Evolutionary conservation across 1,140 invertebrate genomes (phyloP).

Genomic region (Drosophila baimaii): DNA sequence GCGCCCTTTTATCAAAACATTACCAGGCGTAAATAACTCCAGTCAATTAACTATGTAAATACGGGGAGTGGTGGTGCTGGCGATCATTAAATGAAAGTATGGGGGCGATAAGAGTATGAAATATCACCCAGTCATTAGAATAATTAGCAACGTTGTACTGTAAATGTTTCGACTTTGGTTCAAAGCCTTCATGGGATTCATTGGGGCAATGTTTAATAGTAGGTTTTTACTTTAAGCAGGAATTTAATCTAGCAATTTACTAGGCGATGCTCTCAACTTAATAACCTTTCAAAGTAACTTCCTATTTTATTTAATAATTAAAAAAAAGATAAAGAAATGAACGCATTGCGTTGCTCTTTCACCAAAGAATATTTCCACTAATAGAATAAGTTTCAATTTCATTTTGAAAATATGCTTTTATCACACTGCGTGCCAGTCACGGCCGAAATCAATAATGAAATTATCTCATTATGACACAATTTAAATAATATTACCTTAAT

Average conservation of each 20-base stretch:
- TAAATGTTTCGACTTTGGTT: constrained; percentile 6
- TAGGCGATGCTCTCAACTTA: too few species aligned
- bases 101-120: background rate
- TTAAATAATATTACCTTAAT: constrained; percentile 9
- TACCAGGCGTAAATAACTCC: constrained; percentile 1
- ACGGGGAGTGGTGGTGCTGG: background rate
- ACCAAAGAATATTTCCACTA: background rate
- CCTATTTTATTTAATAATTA: background rate
- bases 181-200: background rate
- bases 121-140: background rate
- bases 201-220: background rate
- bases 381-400: background rate
- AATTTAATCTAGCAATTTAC: too few species aligned
- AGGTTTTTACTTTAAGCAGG: too few species aligned
- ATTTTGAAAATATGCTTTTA: too few species aligned
- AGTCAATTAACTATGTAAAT: constrained; percentile 17
- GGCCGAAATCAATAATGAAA: constrained; percentile 2
- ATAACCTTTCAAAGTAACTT: background rate
- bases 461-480: background rate
- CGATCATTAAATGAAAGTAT: constrained; percentile 11
- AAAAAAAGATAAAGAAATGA: too few species aligned
- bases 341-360: too few species aligned
- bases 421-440: background rate
- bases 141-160: constrained; percentile 6
- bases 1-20: constrained; percentile 15